Conservation (phyloP, 2,113 vertebrate genomes). For the Mystacornis crossleyi region DNA sequence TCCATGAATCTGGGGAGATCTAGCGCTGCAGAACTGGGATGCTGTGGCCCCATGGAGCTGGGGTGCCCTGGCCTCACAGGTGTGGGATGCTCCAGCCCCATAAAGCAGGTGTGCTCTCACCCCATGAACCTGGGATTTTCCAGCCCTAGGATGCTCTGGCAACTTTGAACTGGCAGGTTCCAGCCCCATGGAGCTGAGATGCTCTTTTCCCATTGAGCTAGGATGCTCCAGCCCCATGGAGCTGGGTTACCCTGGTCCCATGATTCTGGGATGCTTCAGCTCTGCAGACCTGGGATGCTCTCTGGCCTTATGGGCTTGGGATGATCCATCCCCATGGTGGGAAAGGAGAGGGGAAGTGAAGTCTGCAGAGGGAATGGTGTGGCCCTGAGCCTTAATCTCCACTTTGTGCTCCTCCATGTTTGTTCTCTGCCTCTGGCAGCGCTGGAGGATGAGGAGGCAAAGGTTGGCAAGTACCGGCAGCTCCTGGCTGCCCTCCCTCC, state of each 20-base stretch:
- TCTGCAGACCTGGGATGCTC: not conserved
- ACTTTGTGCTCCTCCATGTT: rapidly evolving
- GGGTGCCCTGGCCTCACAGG: not conserved
- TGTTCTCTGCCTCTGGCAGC: conserved; percentile 55
- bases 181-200: not conserved
- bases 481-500: conserved; percentile 82
- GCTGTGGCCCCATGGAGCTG: rapidly evolving
- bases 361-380: not conserved
- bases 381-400: not conserved
- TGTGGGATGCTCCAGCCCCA: not conserved
- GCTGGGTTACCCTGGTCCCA: not conserved
- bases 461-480: conserved; percentile 78
- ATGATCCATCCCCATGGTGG: rapidly evolving
- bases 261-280: not conserved
- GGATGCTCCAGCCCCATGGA: not conserved
- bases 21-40: not conserved
- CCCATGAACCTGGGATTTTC: not conserved
- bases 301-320: not conserved
- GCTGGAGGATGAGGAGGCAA: conserved; percentile 78
- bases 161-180: not conserved
- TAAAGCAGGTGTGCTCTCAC: not conserved
- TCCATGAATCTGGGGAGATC: not conserved
- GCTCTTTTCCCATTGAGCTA: not conserved
- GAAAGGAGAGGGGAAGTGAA: not conserved
- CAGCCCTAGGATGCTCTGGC: not conserved